Conservation (phyloP, 1,140 invertebrate genomes). For the Drosophila arizonae region DNA sequence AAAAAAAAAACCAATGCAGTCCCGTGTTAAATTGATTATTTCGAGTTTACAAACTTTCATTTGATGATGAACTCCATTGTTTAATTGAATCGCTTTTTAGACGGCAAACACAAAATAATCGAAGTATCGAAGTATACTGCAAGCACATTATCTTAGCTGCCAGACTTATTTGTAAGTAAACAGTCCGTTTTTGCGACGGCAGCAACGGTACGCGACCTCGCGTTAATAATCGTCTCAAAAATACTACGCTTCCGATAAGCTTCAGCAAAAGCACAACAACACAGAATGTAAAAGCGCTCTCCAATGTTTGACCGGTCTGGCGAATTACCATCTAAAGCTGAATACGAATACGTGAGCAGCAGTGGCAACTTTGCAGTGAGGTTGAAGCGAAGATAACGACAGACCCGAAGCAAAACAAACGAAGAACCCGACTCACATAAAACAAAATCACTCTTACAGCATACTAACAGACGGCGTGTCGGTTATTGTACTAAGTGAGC, state of each 20-base stretch:
- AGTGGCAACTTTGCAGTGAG: slow-evolving; percentile 59
- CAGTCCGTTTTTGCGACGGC: slow-evolving; percentile 54
- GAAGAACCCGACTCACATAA: slow-evolving; percentile 65
- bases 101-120: slow-evolving; percentile 12
- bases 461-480: slow-evolving; percentile 78
- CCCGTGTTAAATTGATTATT: not conserved
- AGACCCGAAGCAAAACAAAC: slow-evolving; percentile 79
- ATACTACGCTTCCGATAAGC: slow-evolving; percentile 71
- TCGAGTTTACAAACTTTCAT: not conserved
- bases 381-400: slow-evolving; percentile 75
- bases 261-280: slow-evolving; percentile 35
- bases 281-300: slow-evolving; percentile 75
- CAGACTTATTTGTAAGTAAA: slow-evolving; percentile 1
- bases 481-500: slow-evolving; percentile 80
- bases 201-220: slow-evolving; percentile 53
- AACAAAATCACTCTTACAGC: slow-evolving; percentile 77
- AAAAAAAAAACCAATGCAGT: not conserved
- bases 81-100: not conserved
- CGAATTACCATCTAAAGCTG: slow-evolving; percentile 79
- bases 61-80: not conserved
- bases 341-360: slow-evolving; percentile 69
- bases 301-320: slow-evolving; percentile 67
- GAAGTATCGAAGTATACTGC: not conserved
- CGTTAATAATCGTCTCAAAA: slow-evolving; percentile 71
- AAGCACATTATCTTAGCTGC: slow-evolving; percentile 3